Conservation (phyloP, 2,797 vertebrate genomes). For the Chromobotia macracanthus region DNA sequence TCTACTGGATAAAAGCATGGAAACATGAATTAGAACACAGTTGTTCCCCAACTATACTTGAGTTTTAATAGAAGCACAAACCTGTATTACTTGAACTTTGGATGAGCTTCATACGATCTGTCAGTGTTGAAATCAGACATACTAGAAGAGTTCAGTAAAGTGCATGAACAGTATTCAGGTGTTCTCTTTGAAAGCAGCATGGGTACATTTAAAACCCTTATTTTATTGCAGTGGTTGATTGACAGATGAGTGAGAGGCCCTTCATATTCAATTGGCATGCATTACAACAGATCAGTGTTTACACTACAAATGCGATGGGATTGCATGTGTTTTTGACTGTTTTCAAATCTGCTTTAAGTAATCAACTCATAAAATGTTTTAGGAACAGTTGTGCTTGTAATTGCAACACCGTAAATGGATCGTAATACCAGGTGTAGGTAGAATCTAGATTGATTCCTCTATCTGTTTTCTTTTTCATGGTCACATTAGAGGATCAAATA, state of each 20-base stretch:
- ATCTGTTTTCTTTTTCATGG: constrained; percentile 14
- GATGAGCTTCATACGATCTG: too few species aligned
- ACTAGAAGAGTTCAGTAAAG: background rate
- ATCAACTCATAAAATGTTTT: background rate
- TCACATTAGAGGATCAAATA: constrained; percentile 20
- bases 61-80: background rate
- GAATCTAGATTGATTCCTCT: constrained; percentile 2
- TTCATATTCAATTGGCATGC: background rate
- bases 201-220: background rate
- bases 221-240: background rate
- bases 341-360: background rate
- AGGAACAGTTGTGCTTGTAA: background rate
- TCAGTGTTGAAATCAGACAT: background rate
- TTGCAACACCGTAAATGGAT: background rate
- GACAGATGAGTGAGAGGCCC: background rate
- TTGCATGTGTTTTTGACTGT: background rate
- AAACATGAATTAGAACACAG: background rate
- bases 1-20: too few species aligned
- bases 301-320: background rate
- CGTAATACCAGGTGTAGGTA: background rate
- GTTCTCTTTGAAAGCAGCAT: background rate
- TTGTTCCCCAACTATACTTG: background rate
- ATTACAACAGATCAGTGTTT: background rate
- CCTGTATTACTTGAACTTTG: background rate
- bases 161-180: too few species aligned